Conservation (phyloP, 2,888 invertebrate genomes). For the Caenorhabditis afra region DNA sequence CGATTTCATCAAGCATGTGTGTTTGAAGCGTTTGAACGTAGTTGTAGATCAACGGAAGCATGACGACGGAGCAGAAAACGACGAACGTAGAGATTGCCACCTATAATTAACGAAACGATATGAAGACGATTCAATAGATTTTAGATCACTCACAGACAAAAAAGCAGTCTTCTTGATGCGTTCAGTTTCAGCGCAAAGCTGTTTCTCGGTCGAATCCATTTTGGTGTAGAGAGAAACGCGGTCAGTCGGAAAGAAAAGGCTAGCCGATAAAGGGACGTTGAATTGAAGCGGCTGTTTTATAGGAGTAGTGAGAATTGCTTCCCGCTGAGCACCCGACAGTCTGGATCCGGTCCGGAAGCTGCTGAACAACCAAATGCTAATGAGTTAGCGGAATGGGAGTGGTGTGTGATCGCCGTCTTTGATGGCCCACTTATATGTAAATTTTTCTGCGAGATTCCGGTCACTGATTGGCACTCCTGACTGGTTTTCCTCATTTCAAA, state of each 20-base stretch:
- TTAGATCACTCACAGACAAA: constrained; percentile 43
- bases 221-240: not conserved
- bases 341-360: constrained; percentile 51
- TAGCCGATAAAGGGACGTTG: constrained; percentile 8
- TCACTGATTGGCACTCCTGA: constrained; percentile 35
- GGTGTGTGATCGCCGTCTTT: constrained; percentile 53
- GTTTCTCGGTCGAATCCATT: constrained; percentile 55
- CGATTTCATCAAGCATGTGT: constrained; percentile 77
- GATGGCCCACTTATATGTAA: constrained; percentile 60
- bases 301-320: constrained; percentile 12
- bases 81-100: constrained; percentile 79
- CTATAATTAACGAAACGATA: constrained; percentile 16
- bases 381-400: constrained; percentile 41
- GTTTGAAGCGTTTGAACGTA: constrained; percentile 70
- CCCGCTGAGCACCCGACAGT: constrained; percentile 56
- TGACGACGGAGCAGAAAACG: constrained; percentile 77
- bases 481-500: constrained; percentile 50
- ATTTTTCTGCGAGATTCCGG: constrained; percentile 52
- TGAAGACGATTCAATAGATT: no score
- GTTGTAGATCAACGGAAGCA: constrained; percentile 79
- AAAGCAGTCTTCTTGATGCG: constrained; percentile 56
- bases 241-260: not conserved
- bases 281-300: constrained; percentile 31
- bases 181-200: constrained; percentile 40
- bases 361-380: constrained; percentile 52